Evolutionary conservation across 2,113 vertebrate species (phyloP).

Genomic region (Aviceda subcristata): DNA sequence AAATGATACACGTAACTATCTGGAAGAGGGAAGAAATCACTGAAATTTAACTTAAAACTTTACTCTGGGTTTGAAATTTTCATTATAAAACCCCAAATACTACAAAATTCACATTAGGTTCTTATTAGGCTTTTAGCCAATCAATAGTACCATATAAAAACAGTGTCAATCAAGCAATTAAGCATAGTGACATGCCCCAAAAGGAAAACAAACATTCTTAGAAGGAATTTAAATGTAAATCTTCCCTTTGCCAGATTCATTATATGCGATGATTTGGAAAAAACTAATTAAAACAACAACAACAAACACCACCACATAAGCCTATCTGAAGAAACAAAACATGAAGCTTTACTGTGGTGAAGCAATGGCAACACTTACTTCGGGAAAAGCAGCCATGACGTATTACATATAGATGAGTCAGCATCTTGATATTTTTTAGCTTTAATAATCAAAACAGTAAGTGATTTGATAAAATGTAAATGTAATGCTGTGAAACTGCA

Average conservation of each 20-base stretch:
- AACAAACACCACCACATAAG: no score
- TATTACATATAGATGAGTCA: neutral
- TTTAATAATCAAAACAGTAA: neutral
- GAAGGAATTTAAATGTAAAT: neutral
- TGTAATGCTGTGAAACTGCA: neutral
- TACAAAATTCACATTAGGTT: neutral
- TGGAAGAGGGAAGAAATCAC: slow-evolving; percentile 18
- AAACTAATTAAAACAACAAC: neutral
- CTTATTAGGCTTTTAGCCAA: neutral
- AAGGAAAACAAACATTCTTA: neutral
- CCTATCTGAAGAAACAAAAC: neutral
- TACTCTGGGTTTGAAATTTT: neutral
- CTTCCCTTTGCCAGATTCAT: neutral
- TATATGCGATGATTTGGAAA: neutral
- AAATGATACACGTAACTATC: neutral
- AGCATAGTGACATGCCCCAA: neutral
- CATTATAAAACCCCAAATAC: slow-evolving; percentile 21
- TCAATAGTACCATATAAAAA: neutral
- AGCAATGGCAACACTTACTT: neutral
- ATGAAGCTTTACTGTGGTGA: neutral
- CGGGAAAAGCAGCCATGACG: neutral
- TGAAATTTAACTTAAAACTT: slow-evolving; percentile 28
- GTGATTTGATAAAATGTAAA: neutral
- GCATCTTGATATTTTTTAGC: neutral
- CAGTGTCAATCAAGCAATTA: neutral